Conservation (phyloP, 92 coral and sea anemone species). For the Epizoanthus fatuus region DNA sequence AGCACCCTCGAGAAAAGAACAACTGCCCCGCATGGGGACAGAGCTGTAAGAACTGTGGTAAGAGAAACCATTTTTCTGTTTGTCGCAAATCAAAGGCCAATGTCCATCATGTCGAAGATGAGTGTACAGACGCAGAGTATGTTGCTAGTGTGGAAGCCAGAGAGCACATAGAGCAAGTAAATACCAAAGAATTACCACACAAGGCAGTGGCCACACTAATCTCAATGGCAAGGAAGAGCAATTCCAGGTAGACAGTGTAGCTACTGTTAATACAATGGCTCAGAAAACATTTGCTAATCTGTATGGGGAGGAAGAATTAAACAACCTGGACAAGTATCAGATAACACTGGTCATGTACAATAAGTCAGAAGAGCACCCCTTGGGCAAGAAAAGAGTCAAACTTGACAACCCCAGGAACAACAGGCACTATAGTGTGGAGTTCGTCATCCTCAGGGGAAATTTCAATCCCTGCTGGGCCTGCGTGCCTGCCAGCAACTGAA, state of each 20-base stretch:
- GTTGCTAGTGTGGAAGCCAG: conserved; percentile 49
- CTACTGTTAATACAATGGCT: conserved; percentile 51
- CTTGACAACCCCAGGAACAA: conserved; percentile 61
- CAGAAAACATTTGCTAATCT: conserved; percentile 6
- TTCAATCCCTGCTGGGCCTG: conserved; percentile 51
- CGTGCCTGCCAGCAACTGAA: conserved; percentile 63
- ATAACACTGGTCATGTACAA: conserved; percentile 56
- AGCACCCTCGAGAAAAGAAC: conserved; percentile 55
- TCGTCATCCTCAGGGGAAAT: conserved; percentile 49
- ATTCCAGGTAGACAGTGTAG: conserved; percentile 65
- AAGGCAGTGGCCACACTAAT: conserved; percentile 44
- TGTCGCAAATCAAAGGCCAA: conserved; percentile 35
- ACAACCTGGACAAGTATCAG: conserved; percentile 29
- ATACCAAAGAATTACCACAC: background rate
- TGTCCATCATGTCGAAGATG: conserved; percentile 10
- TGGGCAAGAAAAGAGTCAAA: conserved; percentile 63
- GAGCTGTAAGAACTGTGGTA: conserved; percentile 52
- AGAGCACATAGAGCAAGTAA: conserved; percentile 46
- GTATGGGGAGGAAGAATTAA: conserved; percentile 53
- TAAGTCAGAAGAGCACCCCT: conserved; percentile 59
- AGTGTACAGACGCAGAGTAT: conserved; percentile 31
- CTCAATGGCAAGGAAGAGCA: conserved; percentile 32
- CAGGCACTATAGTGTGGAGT: conserved; percentile 61
- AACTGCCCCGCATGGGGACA: conserved; percentile 70
- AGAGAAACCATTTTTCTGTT: conserved; percentile 59